A percentile compares a stretch with the other conserved stretches of the same genome.
phyloP scores from a whole-genome alignment of 2,113 vertebrate species.

The Syngnathoides biaculeatus region DNA sequence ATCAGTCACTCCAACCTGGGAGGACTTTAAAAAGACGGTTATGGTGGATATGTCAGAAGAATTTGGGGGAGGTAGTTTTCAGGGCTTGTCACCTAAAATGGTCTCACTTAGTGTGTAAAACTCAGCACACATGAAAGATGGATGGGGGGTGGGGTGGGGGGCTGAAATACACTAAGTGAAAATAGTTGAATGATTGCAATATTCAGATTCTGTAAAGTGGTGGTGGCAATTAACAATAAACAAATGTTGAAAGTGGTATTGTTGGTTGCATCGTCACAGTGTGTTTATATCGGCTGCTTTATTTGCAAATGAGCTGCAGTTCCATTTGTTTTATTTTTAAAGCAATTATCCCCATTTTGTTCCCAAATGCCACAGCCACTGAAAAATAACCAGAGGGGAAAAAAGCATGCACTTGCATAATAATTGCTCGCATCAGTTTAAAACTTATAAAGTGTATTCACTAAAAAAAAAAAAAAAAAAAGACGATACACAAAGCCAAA shows the following conservation, averaged over 20 bases:
- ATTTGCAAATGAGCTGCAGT: too few relatives aligned
- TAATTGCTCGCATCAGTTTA: slow-evolving; percentile 2
- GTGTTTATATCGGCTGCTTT: too few relatives aligned
- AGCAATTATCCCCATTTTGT: neutral
- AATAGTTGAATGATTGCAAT: neutral
- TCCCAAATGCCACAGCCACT: slow-evolving; percentile 11
- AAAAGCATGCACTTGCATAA: slow-evolving; percentile 2
- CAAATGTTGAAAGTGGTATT: neutral
- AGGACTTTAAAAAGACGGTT: slow-evolving; percentile 38
- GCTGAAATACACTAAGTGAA: neutral
- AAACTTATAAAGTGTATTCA: neutral
- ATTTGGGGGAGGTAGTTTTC: slow-evolving; percentile 16
- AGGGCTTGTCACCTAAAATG: neutral
- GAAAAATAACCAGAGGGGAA: slow-evolving; percentile 11
- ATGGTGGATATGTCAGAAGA: slow-evolving; percentile 28
- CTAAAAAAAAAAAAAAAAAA: too few relatives aligned
- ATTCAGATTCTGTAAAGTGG: neutral
- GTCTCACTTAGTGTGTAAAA: neutral
- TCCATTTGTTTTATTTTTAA: neutral
- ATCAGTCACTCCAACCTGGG: slow-evolving; percentile 36
- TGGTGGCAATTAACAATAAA: neutral
- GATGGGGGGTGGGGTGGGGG: too few relatives aligned
- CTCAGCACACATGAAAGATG: too few relatives aligned
- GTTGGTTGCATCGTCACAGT: neutral
- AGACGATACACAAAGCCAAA: neutral